A percentile compares a stretch with the other conserved stretches of the same genome.
These are phyloP conservation scores for Zelleria hepariella DNA, from an alignment of 2,888 invertebrate species.

Conservation along the genomic window DNA sequence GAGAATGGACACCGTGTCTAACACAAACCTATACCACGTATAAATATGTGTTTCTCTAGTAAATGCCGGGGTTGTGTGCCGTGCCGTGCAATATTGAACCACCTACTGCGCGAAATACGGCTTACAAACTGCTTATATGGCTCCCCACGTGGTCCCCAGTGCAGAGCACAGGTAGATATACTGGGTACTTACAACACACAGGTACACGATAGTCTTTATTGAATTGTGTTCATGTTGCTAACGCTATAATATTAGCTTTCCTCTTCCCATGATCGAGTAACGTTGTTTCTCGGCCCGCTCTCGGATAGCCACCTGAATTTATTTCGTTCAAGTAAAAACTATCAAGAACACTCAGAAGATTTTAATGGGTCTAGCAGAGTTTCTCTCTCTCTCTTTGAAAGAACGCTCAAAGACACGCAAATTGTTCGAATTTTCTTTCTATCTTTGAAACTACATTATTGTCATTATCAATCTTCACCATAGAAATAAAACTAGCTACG, in stretches of 20 bases:
- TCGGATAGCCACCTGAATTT: neutral
- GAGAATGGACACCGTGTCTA: neutral
- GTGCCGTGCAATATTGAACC: neutral
- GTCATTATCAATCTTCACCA: too few species aligned
- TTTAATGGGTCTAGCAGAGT: too few species aligned
- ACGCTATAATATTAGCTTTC: neutral
- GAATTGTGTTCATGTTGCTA: neutral
- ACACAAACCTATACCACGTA: neutral
- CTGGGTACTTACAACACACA: neutral
- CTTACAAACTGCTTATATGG: conserved; percentile 9
- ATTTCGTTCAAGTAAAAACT: neutral
- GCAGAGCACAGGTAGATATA: conserved; percentile 1
- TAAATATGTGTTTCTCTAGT: neutral
- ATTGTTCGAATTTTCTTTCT: too few species aligned
- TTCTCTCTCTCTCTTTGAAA: neutral
- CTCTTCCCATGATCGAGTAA: neutral
- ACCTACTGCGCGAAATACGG: conserved; percentile 8
- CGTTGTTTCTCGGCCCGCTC: neutral
- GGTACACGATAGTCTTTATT: neutral
- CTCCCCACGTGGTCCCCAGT: too few species aligned
- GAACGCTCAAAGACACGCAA: too few species aligned
- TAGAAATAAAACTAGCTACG: too few species aligned
- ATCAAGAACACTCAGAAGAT: neutral
- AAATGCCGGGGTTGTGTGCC: neutral
- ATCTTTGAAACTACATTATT: too few species aligned